Percentiles rank a stretch among this genome's conserved stretches.
Conservation (phyloP, 2,797 vertebrate species). For the Rhinatrema bivittatum region DNA sequence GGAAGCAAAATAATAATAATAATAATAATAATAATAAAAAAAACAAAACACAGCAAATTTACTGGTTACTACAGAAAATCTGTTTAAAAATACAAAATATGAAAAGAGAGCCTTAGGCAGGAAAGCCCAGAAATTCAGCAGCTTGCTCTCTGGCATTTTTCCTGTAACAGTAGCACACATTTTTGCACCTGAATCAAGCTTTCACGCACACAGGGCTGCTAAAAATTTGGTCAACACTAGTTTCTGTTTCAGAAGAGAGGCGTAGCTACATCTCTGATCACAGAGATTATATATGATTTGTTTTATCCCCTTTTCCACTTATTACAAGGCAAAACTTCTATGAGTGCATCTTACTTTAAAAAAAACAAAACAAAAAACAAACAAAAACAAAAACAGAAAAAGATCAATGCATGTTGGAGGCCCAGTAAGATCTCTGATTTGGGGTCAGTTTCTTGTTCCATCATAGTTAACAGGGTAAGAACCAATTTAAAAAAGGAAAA, state of each 20-base stretch:
- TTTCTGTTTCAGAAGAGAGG: constrained; percentile 33
- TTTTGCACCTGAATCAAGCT: constrained; percentile 26
- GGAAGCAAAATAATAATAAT: constrained; percentile 31
- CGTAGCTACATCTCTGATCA: constrained; percentile 11
- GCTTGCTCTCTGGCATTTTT: constrained; percentile 33
- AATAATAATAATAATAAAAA: no score
- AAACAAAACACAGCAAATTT: constrained; percentile 14
- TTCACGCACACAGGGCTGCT: constrained; percentile 14
- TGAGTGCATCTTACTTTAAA: no score
- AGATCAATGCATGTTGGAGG: no score
- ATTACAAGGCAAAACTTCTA: no score
- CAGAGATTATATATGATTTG: constrained; percentile 7
- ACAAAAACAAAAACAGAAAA: no score
- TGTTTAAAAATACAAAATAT: neutral
- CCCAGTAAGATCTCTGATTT: no score
- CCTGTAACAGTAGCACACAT: constrained; percentile 11
- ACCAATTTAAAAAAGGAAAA: constrained; percentile 25
- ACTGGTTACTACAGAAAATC: no score
- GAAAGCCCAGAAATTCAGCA: constrained; percentile 41
- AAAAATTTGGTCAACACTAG: constrained; percentile 36
- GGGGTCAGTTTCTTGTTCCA: constrained; percentile 17
- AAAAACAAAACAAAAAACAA: no score
- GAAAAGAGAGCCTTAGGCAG: constrained; percentile 34
- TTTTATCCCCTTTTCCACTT: no score
- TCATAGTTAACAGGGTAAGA: constrained; percentile 34